Conservation (phyloP, 2,888 invertebrate species). For the Eupithecia inturbata region DNA sequence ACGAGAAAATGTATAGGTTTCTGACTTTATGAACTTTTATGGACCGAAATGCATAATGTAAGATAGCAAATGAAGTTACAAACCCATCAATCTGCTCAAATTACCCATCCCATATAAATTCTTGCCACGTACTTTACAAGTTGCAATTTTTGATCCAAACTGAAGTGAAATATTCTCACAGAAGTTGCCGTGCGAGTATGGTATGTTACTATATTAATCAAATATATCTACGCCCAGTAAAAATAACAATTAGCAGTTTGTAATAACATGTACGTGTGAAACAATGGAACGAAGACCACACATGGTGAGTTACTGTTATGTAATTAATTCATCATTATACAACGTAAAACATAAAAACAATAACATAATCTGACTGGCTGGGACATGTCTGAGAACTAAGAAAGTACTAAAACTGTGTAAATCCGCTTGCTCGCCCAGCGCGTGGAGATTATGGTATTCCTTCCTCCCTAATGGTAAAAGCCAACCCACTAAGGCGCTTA, state of each 20-base stretch:
- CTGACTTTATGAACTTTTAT: neutral
- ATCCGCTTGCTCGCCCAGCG: too few species aligned
- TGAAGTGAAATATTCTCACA: slow-evolving; percentile 18
- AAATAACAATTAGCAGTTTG: slow-evolving; percentile 40
- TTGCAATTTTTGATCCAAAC: neutral
- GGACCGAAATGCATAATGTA: neutral
- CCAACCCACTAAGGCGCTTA: too few species aligned
- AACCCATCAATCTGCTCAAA: slow-evolving; percentile 6
- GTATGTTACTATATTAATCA: slow-evolving; percentile 12
- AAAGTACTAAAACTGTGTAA: neutral
- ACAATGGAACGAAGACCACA: slow-evolving; percentile 55
- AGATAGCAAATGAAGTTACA: neutral
- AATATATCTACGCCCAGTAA: slow-evolving; percentile 28
- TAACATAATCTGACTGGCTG: slow-evolving; percentile 41
- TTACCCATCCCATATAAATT: slow-evolving; percentile 8
- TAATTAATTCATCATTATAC: neutral
- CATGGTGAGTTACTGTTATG: slow-evolving; percentile 43
- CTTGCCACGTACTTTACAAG: slow-evolving; percentile 10
- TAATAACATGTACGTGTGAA: slow-evolving; percentile 48
- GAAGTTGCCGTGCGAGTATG: neutral
- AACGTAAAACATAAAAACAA: slow-evolving; percentile 14
- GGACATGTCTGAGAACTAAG: slow-evolving; percentile 17
- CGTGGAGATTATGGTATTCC: too few species aligned
- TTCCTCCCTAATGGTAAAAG: too few species aligned
- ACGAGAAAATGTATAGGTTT: neutral